Conservation (phyloP, 53 echinoderm and acorn worm species). For the Patiria pectinifera region DNA sequence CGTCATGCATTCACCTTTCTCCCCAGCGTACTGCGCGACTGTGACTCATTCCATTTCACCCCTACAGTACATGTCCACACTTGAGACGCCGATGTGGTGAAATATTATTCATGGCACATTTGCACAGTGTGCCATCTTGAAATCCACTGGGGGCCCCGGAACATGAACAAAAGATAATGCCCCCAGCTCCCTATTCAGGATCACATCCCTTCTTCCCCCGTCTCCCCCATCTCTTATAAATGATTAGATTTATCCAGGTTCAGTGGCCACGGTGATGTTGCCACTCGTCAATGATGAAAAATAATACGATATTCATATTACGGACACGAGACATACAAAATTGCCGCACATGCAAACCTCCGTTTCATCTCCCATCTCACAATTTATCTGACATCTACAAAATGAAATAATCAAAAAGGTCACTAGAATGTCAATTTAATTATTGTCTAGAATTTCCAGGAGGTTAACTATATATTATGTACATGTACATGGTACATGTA, state of each 20-base stretch:
- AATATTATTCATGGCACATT: constrained; percentile 10
- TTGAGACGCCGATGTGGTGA: background rate
- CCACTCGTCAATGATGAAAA: background rate
- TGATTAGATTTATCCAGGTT: constrained; percentile 26
- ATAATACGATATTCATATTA: background rate
- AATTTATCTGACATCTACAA: constrained; percentile 14
- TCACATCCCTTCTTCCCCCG: background rate
- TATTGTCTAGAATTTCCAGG: background rate
- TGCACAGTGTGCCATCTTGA: background rate
- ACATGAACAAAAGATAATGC: constrained; percentile 9
- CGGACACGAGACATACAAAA: background rate
- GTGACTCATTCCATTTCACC: background rate
- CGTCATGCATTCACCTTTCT: background rate
- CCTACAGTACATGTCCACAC: background rate
- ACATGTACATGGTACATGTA: background rate
- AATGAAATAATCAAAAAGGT: constrained; percentile 11
- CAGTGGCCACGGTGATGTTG: constrained; percentile 12
- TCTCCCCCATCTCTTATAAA: background rate
- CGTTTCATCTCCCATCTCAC: background rate
- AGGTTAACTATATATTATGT: background rate
- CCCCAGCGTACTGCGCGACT: background rate
- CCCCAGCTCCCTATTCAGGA: constrained; percentile 2
- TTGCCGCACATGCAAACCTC: background rate
- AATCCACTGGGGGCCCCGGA: constrained; percentile 10
- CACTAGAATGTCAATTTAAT: background rate